Base-by-base conservation (phyloP, 2,797 vertebrate species). In the Masticophis lateralis region DNA sequence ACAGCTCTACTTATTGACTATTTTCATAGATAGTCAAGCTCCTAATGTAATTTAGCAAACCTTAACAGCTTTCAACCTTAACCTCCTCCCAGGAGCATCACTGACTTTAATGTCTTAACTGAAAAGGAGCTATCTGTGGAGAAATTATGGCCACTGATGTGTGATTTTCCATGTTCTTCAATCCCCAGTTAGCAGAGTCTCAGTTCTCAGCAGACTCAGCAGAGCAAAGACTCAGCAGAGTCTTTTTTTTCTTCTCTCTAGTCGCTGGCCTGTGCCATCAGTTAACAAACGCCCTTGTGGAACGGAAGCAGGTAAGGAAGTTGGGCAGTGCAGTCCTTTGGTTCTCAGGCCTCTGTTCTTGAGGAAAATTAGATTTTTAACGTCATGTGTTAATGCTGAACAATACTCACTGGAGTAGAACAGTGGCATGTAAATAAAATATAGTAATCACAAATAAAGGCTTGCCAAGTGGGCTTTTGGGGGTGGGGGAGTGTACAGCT, bases 201-300 rank as follows among this genome's bases (percentile, higher is more conserved):
- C 95, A 93, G 43, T 92, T 93, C 1, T 13, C n/a, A n/a, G n/a
- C n/a, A n/a, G n/a, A n/a, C n/a, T n/a, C n/a, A n/a, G n/a, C n/a
- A n/a, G n/a, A n/a, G n/a, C n/a, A n/a, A n/a, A n/a, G n/a, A n/a
- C n/a, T n/a, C n/a, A n/a, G n/a, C n/a, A n/a, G n/a, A n/a, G 51
- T 55, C 93, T 91, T 95, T 89, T 92, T 32, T 96, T 9, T 8
- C 92, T 92, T 95, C 6, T 95, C 37, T 96, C 86, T 97, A 99
- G 99, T 99, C 98, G 99, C 99, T 98, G 99, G 99, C 97, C 98
- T 99, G 94, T 99, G 99, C 98, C 99, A 99, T 98, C 99, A 99
- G 98, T 98, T 99, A 98, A 99, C 99, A 97, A 99, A 99, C 93
- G 99, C 99, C 96, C 98, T 99, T 93, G 99, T 99, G 97, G 99